Base-by-base conservation (phyloP, 1,140 invertebrate species). In the Nylanderia fulva region DNA sequence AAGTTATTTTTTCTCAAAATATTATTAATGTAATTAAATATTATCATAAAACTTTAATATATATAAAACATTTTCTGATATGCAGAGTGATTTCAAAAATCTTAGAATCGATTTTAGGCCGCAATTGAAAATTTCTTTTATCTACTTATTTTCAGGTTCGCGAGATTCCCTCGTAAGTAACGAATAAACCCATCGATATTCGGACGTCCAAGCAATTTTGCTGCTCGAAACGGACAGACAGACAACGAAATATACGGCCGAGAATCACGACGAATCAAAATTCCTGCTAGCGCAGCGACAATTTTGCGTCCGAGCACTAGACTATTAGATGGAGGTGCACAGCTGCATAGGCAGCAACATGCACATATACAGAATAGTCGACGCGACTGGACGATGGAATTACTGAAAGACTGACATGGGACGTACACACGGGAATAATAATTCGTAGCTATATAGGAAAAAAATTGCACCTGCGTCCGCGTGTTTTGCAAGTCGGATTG, bases 201-300 rank as follows among this genome's bases (percentile, higher is more conserved):
- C n/a, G 6, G 4, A 29, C 52, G 11, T 52, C 9, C 69, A 24
- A 54, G 63, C 15, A 36, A 21, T 54, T 68, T 39, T 33, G 3
- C n/a, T 64, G 21, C 42, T 18, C 24, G 56, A 42, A 36, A 13
- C n/a, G n/a, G 15, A 64, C 13, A 21, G n/a, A 11, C 60, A 15
- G 24, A 45, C 15, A 36, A 39, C 36, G 52, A 56, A 27, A 39
- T 48, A 29, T 3, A 33, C 8, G 27, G 48, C 48, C 29, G 27
- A 27, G 42, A 45, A n/a, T 79, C 76, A 13, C 36, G 36, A n/a
- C 27, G 36, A 82, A 82, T 71, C 77, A 72, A 82, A 82, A 82
- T 82, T 72, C 66, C 54, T 24, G 66, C 77, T 71, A 64, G 36
- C 36, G 36, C 36, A 58, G 77, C 77, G 77, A 82, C 52, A 82